These are phyloP conservation scores for Vanessa atalanta DNA, from an alignment of 1,140 invertebrate species.

Conservation along the genomic window DNA sequence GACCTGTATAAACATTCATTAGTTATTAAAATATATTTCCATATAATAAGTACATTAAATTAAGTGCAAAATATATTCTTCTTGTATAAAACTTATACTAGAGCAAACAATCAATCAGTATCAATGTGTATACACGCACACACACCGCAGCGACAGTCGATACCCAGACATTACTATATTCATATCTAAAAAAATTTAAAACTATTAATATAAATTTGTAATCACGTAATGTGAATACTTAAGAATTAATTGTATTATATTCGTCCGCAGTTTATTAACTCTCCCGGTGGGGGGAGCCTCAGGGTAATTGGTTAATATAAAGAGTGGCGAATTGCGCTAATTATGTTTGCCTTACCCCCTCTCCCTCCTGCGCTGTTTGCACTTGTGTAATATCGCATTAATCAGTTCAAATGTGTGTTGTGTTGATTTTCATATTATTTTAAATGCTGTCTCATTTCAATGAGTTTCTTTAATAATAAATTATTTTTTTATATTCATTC, in stretches of 20 bases:
- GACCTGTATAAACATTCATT: constrained; percentile 45
- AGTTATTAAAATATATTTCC: background rate
- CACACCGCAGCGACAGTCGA: too few species aligned
- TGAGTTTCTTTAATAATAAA: too few species aligned
- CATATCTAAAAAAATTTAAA: too few species aligned
- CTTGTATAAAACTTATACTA: too few species aligned
- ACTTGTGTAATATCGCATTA: constrained; percentile 35
- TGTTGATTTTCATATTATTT: constrained; percentile 16
- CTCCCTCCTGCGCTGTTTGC: constrained; percentile 24
- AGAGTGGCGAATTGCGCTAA: constrained; percentile 57
- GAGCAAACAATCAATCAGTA: too few species aligned
- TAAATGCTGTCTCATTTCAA: background rate
- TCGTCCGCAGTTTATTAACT: constrained; percentile 26
- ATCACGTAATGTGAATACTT: background rate
- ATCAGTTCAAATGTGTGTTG: constrained; percentile 34
- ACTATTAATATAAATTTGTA: background rate
- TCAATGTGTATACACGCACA: too few species aligned
- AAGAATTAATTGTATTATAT: constrained; percentile 28
- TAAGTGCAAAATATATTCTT: too few species aligned
- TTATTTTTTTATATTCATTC: background rate
- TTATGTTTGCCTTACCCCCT: constrained; percentile 49
- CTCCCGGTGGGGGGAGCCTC: constrained; percentile 28
- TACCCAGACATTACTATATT: too few species aligned
- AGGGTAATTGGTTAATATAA: constrained; percentile 50
- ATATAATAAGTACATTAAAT: too few species aligned